Base-by-base conservation (phyloP, 1,140 invertebrate species). In the Hypsibius dujardini region DNA sequence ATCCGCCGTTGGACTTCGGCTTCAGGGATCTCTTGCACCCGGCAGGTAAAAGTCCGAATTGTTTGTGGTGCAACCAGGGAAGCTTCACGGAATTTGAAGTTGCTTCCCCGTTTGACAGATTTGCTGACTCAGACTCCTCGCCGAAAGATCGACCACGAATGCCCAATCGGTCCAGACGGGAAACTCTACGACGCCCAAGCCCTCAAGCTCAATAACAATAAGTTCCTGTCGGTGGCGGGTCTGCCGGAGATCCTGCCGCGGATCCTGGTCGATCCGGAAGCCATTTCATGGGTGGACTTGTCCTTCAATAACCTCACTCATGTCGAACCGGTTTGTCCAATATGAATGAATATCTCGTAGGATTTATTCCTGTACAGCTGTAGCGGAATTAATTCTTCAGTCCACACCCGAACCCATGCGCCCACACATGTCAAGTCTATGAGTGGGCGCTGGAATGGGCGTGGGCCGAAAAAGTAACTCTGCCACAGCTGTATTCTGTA, bases 11-110 rank as follows among this genome's bases (percentile, higher is more conserved):
- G 50, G 50, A 56, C n/a, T 56, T 12, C 50, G n/a, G 50, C 50
- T 56, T 56, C 50, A 56, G n/a, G n/a, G 50, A 56, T n/a, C 50
- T 56, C 50, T 12, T 56, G 7, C n/a, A 7, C 7, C 7, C n/a
- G 28, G 28, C 28, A 28, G 28, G 28, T 28, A 28, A 28, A 28
- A 28, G 28, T 28, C 28, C 28, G 28, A 28, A 28, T 28, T 28
- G 28, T 28, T 28, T 28, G 28, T 28, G 28, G 28, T 28, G 28
- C 45, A 47, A 3, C 45, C 47, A 15, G 47, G 15, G 46, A 59
- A 73, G 46, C 72, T 46, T 59, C 47, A 46, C 47, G 7, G 67
- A 56, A 42, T 70, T n/a, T 73, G 2, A 1, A 46, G 14, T 73
- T 2, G 46, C 47, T 50, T n/a, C 2, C 28, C 28, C 28, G 28